phyloP scores from a whole-genome alignment of 2,113 vertebrate genomes.

The Rattus rattus region DNA sequence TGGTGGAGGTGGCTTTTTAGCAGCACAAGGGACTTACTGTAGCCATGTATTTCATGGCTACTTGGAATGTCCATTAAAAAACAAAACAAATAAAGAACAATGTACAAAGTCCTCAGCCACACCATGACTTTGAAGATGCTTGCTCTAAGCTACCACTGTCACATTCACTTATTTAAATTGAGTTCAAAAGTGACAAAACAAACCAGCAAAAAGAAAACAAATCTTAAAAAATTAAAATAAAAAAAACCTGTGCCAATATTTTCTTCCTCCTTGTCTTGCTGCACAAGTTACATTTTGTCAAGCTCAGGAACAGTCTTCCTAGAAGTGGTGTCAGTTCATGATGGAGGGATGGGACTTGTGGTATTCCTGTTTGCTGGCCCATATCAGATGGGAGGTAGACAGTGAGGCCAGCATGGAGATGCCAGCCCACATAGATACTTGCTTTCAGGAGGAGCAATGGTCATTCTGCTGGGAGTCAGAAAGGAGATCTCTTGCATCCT shows the following conservation, averaged over 20 bases:
- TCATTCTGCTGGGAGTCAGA: conserved; percentile 98
- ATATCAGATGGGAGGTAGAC: conserved; percentile 99
- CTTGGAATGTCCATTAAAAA: not conserved
- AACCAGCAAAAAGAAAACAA: not conserved
- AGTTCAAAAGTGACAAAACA: not conserved
- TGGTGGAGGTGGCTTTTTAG: not conserved
- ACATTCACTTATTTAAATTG: not conserved
- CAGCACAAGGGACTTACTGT: not conserved
- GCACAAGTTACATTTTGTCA: not conserved
- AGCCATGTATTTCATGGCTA: not conserved
- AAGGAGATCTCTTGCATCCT: conserved; percentile 99
- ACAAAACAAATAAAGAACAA: not conserved
- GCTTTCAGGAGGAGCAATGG: conserved; percentile 85
- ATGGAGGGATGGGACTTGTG: conserved; percentile 98
- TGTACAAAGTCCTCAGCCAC: not conserved
- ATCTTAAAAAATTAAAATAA: not conserved
- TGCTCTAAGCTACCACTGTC: not conserved
- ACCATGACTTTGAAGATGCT: not conserved
- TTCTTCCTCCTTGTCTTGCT: not conserved
- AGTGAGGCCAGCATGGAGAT: conserved; percentile 99
- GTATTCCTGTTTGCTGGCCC: conserved; percentile 99
- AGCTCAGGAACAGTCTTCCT: conserved; percentile 92
- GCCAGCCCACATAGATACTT: conserved; percentile 80
- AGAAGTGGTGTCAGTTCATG: conserved; percentile 99
- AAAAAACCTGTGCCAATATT: not conserved